Evolutionary conservation across 1,140 invertebrate species (phyloP), one percentile per base, ranked within the genome.

Genomic region (Heliconius himera): DNA sequence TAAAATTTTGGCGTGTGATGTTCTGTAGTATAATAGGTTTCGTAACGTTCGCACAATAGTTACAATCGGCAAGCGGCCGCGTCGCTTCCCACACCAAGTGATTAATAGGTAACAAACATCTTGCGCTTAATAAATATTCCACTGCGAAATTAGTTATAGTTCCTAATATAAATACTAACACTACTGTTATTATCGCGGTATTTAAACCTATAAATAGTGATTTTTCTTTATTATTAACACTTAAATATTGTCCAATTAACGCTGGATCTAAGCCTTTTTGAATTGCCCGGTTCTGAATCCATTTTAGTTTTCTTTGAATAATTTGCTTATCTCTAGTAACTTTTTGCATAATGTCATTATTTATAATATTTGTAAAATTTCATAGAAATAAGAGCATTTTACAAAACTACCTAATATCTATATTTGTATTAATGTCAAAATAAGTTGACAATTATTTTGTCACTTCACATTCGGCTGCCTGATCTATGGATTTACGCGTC

Each of bases 21-120:
- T 97, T 98, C 70, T 90, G 84, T 77, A 97, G 89, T 71, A 97
- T 94, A 77, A 97, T 94, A 56, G 97, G 95, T 81, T 95, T 96
- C 41, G 91, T 89, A 77, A 96, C 91, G 20, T 97, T 95, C 76
- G 95, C 90, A 93, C 97, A 98, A 90, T 97, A 97, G 80, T 95
- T 93, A 89, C 98, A 99, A 89, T 98, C 96, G 8, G 97, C 97
- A n/a, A 97, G 95, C 18, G 98, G 98, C 78, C 98, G 95, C 16
- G 97, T 97, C 60, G 97, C 97, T 94, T 98, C 98, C 97, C 97
- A 98, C 46, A 98, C 94, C 70, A 98, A 94, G 87, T 97, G 97
- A 94, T 98, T 98, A 91, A 97, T 98, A 80, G 96, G 96, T 84
- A 98, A 84, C 73, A 98, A 89, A 92, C 98, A 98, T 85, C 96